phyloP scores from a whole-genome alignment of 2,113 vertebrate genomes.

The Monopterus albus region DNA sequence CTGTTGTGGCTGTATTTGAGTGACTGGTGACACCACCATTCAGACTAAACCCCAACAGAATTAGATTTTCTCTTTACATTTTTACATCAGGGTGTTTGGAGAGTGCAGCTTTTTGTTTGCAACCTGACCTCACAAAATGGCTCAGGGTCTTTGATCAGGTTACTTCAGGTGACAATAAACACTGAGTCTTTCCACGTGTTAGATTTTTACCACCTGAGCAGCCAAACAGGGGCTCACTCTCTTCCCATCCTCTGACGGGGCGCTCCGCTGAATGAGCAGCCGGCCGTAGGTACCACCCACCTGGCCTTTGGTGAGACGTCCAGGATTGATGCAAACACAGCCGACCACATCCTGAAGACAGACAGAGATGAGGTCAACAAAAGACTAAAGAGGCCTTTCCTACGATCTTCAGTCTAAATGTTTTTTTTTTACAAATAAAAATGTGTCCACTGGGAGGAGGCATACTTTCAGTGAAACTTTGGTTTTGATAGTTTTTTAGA shows the following conservation, averaged over 20 bases:
- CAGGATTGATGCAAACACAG: conserved; percentile 92
- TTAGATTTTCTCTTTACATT: conserved; percentile 5
- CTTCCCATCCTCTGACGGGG: neutral
- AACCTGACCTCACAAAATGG: no score
- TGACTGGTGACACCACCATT: neutral
- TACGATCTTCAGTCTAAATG: no score
- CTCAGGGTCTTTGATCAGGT: neutral
- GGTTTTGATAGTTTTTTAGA: no score
- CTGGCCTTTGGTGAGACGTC: conserved; percentile 92
- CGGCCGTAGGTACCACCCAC: conserved; percentile 92
- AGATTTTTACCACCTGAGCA: conserved; percentile 91
- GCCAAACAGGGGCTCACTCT: conserved; percentile 83
- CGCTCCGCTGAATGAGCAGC: conserved; percentile 76
- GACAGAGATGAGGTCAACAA: neutral
- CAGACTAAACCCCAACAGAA: neutral
- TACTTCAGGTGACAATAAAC: neutral
- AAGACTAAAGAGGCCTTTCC: no score
- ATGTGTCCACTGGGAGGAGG: no score
- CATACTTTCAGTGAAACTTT: no score
- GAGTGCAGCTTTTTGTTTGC: neutral
- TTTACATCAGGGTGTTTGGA: conserved; percentile 4
- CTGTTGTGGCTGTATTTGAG: conserved; percentile 7
- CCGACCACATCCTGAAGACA: conserved; percentile 86
- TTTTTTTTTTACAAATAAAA: no score
- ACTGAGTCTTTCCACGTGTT: conserved; percentile 41